Percentiles rank a stretch among this genome's conserved stretches.
phyloP scores from a whole-genome alignment of 1,140 invertebrate genomes.

The Drosophila rufa region DNA sequence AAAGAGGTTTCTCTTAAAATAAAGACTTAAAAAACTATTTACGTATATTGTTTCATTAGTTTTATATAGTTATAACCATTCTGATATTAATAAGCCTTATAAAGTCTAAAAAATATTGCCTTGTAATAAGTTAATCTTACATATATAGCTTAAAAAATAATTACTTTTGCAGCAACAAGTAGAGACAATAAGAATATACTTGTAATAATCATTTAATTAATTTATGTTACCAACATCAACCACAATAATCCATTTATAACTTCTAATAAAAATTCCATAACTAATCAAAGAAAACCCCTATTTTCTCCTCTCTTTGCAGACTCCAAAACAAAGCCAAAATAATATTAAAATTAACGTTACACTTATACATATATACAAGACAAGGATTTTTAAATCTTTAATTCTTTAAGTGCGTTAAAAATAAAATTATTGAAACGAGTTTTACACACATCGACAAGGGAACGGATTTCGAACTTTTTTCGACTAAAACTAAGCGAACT shows the following conservation, averaged over 20 bases:
- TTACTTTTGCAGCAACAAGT: not conserved
- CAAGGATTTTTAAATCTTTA: slow-evolving; percentile 43
- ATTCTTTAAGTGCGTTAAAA: slow-evolving; percentile 24
- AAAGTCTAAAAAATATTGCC: too few species aligned
- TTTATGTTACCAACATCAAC: not conserved
- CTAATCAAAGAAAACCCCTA: not conserved
- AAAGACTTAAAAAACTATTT: too few species aligned
- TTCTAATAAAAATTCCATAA: not conserved
- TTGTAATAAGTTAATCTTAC: too few species aligned
- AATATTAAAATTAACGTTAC: slow-evolving; percentile 31
- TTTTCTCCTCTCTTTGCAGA: slow-evolving; percentile 47
- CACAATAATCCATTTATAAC: not conserved
- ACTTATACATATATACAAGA: slow-evolving; percentile 27
- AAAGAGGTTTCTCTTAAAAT: too few species aligned
- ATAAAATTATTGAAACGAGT: slow-evolving; percentile 34
- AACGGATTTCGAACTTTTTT: slow-evolving; percentile 10
- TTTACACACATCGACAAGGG: slow-evolving; percentile 25
- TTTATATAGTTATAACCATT: too few species aligned
- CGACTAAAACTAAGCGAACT: slow-evolving; percentile 34
- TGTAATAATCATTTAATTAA: not conserved
- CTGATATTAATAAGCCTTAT: too few species aligned
- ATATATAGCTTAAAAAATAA: not conserved
- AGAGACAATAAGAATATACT: not conserved
- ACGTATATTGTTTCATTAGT: too few species aligned
- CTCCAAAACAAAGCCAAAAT: slow-evolving; percentile 65